These are phyloP conservation scores for Zenarchopterus dispar DNA, from an alignment of 2,797 vertebrate genomes.

Conservation along the genomic window DNA sequence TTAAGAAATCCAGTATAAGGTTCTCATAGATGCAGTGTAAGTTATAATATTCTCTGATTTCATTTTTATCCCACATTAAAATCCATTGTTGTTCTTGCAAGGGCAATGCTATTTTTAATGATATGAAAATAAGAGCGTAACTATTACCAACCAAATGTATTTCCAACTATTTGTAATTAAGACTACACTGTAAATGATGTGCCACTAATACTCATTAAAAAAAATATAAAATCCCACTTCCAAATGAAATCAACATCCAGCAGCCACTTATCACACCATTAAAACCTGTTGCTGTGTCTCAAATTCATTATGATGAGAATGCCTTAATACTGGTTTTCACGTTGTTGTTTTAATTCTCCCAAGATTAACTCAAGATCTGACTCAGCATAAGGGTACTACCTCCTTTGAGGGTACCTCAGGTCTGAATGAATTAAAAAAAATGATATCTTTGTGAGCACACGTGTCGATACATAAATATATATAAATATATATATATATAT, in stretches of 20 bases:
- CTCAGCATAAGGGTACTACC: too few relatives aligned
- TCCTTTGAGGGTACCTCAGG: too few relatives aligned
- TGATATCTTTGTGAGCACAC: too few relatives aligned
- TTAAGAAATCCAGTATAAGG: too few relatives aligned
- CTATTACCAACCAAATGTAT: neutral
- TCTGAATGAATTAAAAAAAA: too few relatives aligned
- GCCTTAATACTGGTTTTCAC: slow-evolving; percentile 1
- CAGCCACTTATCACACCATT: slow-evolving; percentile 6
- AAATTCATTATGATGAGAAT: slow-evolving; percentile 17
- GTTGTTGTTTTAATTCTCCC: too few relatives aligned
- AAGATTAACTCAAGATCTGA: too few relatives aligned
- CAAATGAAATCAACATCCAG: slow-evolving; percentile 11
- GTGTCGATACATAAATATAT: too few relatives aligned
- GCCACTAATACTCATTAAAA: slow-evolving; percentile 4
- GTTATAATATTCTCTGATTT: too few relatives aligned
- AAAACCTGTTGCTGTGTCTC: slow-evolving; percentile 1
- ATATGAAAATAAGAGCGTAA: neutral
- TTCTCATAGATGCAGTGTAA: too few relatives aligned
- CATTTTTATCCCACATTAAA: neutral
- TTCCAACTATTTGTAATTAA: slow-evolving; percentile 7
- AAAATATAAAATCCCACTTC: slow-evolving; percentile 14
- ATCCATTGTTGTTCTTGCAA: neutral
- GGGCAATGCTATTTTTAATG: neutral
- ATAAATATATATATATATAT: too few relatives aligned
- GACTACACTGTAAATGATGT: neutral